Conservation (phyloP, 2,113 vertebrate genomes). For the Alaudala cheleensis region DNA sequence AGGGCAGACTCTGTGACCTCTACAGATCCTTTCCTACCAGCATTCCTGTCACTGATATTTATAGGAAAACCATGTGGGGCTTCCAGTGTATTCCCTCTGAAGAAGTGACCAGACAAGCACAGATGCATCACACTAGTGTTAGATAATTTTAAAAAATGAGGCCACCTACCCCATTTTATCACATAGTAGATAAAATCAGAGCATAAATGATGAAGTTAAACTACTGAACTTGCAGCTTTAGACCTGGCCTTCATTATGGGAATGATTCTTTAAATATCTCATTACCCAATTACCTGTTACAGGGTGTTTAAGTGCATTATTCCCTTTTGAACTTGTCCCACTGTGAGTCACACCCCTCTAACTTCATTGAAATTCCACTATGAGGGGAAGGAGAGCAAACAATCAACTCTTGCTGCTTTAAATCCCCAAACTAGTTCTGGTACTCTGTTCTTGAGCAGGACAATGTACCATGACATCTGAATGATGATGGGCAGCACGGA, state of each 20-base stretch:
- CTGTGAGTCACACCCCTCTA: neutral
- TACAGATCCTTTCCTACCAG: neutral
- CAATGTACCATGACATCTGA: neutral
- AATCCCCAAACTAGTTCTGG: neutral
- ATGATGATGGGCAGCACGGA: neutral
- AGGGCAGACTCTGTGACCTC: neutral
- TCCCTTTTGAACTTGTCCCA: neutral
- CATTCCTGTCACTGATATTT: neutral
- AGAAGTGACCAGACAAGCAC: neutral
- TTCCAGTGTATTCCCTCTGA: neutral
- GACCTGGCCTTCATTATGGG: neutral
- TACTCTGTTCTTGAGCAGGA: neutral
- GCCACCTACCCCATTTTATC: neutral
- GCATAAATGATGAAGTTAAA: neutral
- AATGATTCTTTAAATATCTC: neutral
- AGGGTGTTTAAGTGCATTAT: accelerated
- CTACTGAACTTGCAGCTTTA: neutral
- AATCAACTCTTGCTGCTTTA: neutral
- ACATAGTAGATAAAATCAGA: neutral
- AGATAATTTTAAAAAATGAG: neutral
- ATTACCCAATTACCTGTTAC: accelerated
- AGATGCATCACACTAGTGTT: neutral
- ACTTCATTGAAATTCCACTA: neutral
- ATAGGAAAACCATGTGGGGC: neutral
- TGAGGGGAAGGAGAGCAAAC: neutral